These are phyloP conservation scores for Malaclemys terrapin DNA, from an alignment of 2,113 vertebrate species.

Conservation along the genomic window DNA sequence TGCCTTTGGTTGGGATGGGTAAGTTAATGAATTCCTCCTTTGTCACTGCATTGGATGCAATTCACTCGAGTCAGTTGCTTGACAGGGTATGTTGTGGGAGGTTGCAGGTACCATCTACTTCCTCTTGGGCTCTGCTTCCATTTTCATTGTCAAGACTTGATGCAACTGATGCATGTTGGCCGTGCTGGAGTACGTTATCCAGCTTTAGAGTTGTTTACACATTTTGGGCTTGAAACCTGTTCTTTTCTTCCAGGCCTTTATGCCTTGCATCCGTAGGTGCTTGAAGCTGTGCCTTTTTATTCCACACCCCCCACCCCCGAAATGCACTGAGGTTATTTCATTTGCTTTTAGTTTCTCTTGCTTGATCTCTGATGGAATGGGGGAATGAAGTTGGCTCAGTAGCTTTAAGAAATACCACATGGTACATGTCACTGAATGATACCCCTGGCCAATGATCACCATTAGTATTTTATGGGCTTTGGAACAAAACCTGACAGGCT, in stretches of 20 bases:
- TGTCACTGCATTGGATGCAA: accelerated
- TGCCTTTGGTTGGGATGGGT: accelerated
- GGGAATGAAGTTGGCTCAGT: background rate
- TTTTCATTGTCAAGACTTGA: background rate
- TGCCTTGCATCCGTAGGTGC: background rate
- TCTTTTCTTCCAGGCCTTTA: background rate
- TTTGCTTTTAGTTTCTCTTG: background rate
- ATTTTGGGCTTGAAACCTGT: background rate
- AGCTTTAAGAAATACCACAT: background rate
- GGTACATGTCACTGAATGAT: background rate
- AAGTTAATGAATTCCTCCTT: accelerated
- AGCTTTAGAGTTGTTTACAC: background rate
- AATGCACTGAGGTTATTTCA: background rate
- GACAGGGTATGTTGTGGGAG: accelerated
- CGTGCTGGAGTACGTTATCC: background rate
- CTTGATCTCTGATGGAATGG: background rate
- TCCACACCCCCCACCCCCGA: background rate
- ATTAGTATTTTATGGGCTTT: background rate
- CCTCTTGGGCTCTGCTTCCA: background rate
- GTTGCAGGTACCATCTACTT: background rate
- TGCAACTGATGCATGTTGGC: background rate
- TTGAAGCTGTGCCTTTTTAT: background rate
- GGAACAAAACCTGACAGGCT: background rate
- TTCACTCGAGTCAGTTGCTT: accelerated
- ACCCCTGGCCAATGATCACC: background rate